Conservation (phyloP, 2,888 invertebrate species). For the Macrostomum cliftonense region DNA sequence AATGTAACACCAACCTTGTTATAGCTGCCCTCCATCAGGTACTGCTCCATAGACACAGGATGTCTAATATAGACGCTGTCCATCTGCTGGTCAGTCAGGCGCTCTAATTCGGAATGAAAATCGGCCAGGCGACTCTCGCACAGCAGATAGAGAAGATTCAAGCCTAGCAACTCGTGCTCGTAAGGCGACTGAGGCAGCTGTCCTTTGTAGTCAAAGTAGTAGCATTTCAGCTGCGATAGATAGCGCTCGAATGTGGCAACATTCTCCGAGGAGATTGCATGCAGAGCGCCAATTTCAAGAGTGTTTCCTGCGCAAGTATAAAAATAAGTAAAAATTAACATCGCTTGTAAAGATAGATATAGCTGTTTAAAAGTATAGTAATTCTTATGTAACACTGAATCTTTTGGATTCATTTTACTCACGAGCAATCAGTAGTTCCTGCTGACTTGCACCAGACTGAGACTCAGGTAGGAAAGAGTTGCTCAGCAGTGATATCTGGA, state of each 20-base stretch:
- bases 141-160: conserved; percentile 49
- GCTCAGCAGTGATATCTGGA: conserved; percentile 61
- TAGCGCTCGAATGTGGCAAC: conserved; percentile 86
- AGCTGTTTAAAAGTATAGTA: too few relatives aligned
- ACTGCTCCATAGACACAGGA: conserved; percentile 84
- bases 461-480: conserved; percentile 66
- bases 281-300: conserved; percentile 83
- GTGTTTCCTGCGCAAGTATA: conserved; percentile 51
- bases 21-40: conserved; percentile 95
- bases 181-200: conserved; percentile 72
- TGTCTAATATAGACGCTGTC: conserved; percentile 83
- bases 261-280: conserved; percentile 75
- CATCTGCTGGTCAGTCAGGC: conserved; percentile 71
- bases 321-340: too few relatives aligned
- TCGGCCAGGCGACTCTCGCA: conserved; percentile 91
- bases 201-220: conserved; percentile 75
- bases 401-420: conserved; percentile 16
- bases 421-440: conserved; percentile 59
- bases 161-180: conserved; percentile 77
- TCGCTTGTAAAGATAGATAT: too few relatives aligned
- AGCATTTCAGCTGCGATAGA: conserved; percentile 88
- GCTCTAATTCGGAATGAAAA: conserved; percentile 88
- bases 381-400: conserved; percentile 15
- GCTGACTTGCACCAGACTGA: conserved; percentile 53
- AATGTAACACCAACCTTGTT: conserved; percentile 52